Evolutionary conservation across 2,888 invertebrate genomes (phyloP).

Genomic region (Limnephilus lunatus): DNA sequence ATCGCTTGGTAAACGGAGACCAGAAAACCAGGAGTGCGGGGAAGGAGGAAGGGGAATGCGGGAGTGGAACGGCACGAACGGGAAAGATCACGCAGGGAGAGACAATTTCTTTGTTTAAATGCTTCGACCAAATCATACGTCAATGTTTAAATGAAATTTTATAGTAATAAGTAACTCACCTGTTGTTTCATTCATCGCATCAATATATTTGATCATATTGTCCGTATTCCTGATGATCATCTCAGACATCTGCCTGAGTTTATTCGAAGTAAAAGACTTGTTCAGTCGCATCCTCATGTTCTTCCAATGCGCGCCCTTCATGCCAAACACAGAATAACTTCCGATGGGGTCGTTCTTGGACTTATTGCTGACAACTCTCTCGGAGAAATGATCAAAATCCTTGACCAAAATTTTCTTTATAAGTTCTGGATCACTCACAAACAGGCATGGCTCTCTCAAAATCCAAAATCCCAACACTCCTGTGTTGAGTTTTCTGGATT

Average conservation of each 20-base stretch:
- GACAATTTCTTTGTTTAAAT: no score
- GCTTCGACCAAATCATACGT: no score
- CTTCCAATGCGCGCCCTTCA: slow-evolving; percentile 67
- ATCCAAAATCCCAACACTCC: slow-evolving; percentile 67
- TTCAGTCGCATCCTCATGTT: slow-evolving; percentile 67
- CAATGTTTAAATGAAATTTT: no score
- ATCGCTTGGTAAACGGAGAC: no score
- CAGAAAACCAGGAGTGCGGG: no score
- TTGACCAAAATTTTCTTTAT: slow-evolving; percentile 68
- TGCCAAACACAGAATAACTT: slow-evolving; percentile 66
- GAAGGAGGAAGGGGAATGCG: no score
- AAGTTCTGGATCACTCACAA: slow-evolving; percentile 68
- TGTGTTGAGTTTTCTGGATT: slow-evolving; percentile 64
- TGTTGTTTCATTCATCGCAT: slow-evolving; percentile 45
- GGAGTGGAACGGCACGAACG: no score
- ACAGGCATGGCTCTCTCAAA: slow-evolving; percentile 67
- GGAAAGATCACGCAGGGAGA: no score
- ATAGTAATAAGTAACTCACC: slow-evolving; percentile 26
- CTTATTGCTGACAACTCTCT: slow-evolving; percentile 67
- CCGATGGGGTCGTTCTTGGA: slow-evolving; percentile 67
- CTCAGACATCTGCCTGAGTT: slow-evolving; percentile 67
- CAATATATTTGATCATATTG: slow-evolving; percentile 52
- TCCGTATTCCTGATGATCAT: slow-evolving; percentile 65
- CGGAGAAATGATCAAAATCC: slow-evolving; percentile 68
- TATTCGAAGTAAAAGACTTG: slow-evolving; percentile 66